A percentile compares a stretch with the other conserved stretches of the same genome.
Evolutionary conservation across 2,113 vertebrate species (phyloP).

Genomic region (Siniperca chuatsi): DNA sequence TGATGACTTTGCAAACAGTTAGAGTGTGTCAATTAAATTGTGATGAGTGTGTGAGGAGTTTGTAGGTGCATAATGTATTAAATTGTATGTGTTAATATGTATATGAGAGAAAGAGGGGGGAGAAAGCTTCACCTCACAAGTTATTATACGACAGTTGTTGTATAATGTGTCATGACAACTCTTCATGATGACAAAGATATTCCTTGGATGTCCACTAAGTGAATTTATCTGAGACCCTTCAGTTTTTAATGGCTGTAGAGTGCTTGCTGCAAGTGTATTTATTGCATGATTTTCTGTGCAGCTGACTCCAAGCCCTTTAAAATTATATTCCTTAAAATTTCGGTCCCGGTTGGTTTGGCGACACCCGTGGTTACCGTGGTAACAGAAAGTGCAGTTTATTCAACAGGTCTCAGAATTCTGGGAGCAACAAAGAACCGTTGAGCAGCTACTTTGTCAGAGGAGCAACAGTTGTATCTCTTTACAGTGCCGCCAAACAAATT

Average conservation of each 20-base stretch:
- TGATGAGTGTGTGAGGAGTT: conserved; percentile 38
- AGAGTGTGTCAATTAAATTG: neutral
- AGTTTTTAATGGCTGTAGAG: neutral
- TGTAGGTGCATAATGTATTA: conserved; percentile 10
- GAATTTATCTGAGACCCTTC: neutral
- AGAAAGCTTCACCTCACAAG: neutral
- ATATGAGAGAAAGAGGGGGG: conserved; percentile 4
- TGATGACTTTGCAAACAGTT: conserved; percentile 48
- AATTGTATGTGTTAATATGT: conserved; percentile 45
- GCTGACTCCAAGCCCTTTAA: neutral
- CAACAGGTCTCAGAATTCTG: neutral
- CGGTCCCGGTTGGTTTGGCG: too few relatives aligned
- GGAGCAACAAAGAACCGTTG: too few relatives aligned
- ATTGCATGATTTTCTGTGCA: neutral
- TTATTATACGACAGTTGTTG: neutral
- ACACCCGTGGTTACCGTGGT: neutral
- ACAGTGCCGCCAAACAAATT: neutral
- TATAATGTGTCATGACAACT: neutral
- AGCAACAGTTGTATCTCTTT: neutral
- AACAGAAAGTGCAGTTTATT: neutral
- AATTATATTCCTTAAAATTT: neutral
- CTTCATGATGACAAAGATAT: neutral
- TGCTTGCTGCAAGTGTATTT: neutral
- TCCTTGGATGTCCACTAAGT: too few relatives aligned
- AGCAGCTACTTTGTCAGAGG: neutral